Evolutionary conservation across 2,888 invertebrate species (phyloP), one percentile per base, ranked within the genome.

Genomic region (Drosophila kambysellisi): DNA sequence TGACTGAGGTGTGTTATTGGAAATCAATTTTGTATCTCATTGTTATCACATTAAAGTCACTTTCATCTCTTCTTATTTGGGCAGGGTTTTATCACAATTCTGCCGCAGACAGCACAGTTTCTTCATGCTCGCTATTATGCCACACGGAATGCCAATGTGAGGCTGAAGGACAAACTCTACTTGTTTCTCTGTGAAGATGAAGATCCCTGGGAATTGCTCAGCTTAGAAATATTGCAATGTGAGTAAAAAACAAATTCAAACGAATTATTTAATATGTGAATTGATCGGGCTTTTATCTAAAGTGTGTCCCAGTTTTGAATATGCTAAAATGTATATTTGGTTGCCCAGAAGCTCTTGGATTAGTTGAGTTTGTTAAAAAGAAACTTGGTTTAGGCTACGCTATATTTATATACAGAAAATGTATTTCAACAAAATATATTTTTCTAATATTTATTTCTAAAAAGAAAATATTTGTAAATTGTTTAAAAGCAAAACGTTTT

Each of bases 141-240:
- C 74, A 92, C 92, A 30, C 91, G 93, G 33, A 85, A 90, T 60
- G 90, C 92, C 25, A 73, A 91, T 61, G 82, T 92, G 51, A 81
- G 93, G 29, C 85, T 93, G 35, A 92, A 92, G 83, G 93, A 93
- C 78, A 92, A 92, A 81, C 78, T 85, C 58, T 92, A 92, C 82
- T 82, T 93, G 64, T 92, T 93, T 79, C 72, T 92, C 54, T 92
- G 91, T 56, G 91, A 89, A 46, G 76, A 84, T 51, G 92, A 92
- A 76, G 75, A 82, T 61, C 91, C 92, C 5, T 65, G 53, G 70
- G 87, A 90, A 58, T 78, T 92, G 62, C 79, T 93, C 61, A 79
- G 81, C 52, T 63, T 74, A 70, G 86, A 90, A 63, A 82, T 91
- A 78, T 70, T 92, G 79, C 92, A 92, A 73, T 92, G 92, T 92